Percentiles rank a stretch among this genome's conserved stretches.
phyloP scores from a whole-genome alignment of 2,113 vertebrate genomes.

The Panthera leo region DNA sequence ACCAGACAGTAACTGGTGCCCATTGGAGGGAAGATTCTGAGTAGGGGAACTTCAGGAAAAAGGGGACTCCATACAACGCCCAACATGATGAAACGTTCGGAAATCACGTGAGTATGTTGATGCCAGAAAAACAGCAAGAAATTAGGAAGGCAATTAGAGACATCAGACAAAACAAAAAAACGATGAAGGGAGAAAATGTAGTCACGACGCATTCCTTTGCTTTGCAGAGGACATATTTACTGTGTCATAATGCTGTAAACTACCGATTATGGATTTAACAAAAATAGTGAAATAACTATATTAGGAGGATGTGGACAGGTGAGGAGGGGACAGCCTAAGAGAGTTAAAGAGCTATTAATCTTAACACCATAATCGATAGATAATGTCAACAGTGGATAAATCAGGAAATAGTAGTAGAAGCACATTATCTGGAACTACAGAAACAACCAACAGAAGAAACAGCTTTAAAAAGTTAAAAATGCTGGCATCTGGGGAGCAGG shows the following conservation, averaged over 20 bases:
- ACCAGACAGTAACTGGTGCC: not conserved
- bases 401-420: conserved; percentile 53
- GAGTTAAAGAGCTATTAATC: conserved; percentile 64
- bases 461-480: conserved; percentile 33
- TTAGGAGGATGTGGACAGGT: conserved; percentile 55
- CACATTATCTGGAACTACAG: conserved; percentile 44
- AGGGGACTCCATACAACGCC: not conserved
- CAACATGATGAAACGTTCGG: not conserved
- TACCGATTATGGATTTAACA: conserved; percentile 53
- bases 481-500: conserved; percentile 2
- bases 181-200: not conserved
- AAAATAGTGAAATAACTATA: conserved; percentile 66
- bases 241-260: conserved; percentile 57
- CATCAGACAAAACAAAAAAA: not conserved
- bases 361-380: conserved; percentile 61
- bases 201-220: not conserved
- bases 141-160: not conserved
- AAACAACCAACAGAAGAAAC: not conserved
- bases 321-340: conserved; percentile 50
- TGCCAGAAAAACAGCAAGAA: not conserved
- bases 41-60: not conserved
- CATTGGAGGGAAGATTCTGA: not conserved
- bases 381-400: conserved; percentile 53
- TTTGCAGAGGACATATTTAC: not conserved
- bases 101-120: not conserved